Evolutionary conservation across 2,888 invertebrate genomes (phyloP).

Genomic region (Cancer borealis): DNA sequence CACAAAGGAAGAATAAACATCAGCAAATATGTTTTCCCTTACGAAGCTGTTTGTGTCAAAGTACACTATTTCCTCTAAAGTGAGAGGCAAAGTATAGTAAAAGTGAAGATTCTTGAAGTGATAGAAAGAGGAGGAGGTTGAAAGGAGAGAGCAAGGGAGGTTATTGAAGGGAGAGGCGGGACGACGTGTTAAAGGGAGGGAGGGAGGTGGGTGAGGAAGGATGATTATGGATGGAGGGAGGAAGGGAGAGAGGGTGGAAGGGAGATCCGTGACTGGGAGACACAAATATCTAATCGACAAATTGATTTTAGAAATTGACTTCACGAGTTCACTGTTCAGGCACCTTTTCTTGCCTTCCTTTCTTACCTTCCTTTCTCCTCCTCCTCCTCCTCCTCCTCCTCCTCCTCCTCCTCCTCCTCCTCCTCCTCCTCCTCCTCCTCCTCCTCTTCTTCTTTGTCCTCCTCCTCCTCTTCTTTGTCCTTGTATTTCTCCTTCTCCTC

Average conservation of each 20-base stretch:
- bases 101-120: background rate
- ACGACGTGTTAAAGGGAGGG: background rate
- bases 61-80: no score
- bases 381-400: conserved; percentile 7
- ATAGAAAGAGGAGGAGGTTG: background rate
- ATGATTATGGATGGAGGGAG: background rate
- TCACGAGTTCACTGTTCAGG: background rate
- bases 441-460: background rate
- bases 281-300: conserved; percentile 16
- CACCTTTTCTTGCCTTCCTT: background rate
- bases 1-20: no score
- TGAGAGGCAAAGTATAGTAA: no score
- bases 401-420: background rate
- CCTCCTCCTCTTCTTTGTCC: background rate
- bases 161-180: background rate
- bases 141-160: background rate
- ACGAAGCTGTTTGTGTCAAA: no score
- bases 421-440: background rate
- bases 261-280: conserved; percentile 7
- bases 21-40: no score
- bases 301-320: conserved; percentile 37
- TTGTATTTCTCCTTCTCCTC: background rate
- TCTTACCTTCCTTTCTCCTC: background rate
- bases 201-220: background rate
- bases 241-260: background rate